Base-by-base conservation (phyloP, 2,888 invertebrate species). In the Dynastes hyllus region DNA sequence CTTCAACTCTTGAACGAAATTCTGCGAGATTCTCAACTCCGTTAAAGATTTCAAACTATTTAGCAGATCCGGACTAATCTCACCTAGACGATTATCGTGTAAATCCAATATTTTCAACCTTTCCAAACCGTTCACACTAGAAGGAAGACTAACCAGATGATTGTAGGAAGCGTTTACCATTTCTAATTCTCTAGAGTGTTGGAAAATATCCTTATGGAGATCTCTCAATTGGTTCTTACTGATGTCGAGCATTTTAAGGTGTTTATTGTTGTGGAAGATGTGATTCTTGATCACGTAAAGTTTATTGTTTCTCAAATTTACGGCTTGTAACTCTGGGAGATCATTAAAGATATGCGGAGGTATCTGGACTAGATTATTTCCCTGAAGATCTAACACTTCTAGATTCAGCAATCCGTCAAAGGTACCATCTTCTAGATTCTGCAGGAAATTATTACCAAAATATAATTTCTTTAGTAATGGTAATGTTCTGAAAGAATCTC, bases 131-230 rank as follows among this genome's bases (percentile, higher is more conserved):
- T 93, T 93, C 75, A 96, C 88, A 50, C 94, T 93, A 75, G 91
- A 90, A 2, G 96, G 96, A 80, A 97, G 90, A 85, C 93, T 92
- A 27, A 92, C 91, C 71, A 97, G 88, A 78, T 92, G 92, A 87
- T 97, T 97, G 79, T 94, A 93, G 0, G 96, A 96, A 76, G 95
- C 91, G 87, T 96, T 94, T 40, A 97, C 88, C 82, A 92, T 92
- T 88, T 95, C 93, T 66, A 97, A 90, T 65, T 94, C 92, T 81
- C 93, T 91, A 73, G 91, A 92, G 85, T 90, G 90, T 37, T 92
- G 92, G 63, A 95, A 92, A 22, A 92, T 91, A 0, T 91, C 91
- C 1, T 93, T 92, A 1, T 92, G 92, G 80, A 96, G 92, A 84
- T 92, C 93, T 58, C 93, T 92, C 63, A 96, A 87, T 86, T 92